phyloP scores from a whole-genome alignment of 2,797 vertebrate genomes.

The Xenopus petersii region DNA sequence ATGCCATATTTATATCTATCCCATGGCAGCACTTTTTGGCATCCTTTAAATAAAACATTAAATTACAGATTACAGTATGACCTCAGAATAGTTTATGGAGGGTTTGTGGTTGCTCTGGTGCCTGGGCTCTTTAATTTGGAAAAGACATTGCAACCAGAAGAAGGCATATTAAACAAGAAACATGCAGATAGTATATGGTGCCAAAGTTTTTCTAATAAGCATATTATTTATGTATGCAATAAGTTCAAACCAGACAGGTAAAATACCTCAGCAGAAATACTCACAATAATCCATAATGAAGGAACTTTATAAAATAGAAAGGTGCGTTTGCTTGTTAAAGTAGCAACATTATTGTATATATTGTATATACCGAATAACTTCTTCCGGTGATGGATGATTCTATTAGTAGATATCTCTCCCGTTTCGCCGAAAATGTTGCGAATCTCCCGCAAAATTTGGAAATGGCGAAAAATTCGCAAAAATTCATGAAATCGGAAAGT shows the following conservation, averaged over 20 bases:
- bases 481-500: too few relatives aligned
- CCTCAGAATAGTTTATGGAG: constrained; percentile 55
- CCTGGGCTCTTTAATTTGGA: constrained; percentile 57
- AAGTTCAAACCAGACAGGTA: too few relatives aligned
- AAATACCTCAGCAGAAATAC: background rate
- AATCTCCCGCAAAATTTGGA: too few relatives aligned
- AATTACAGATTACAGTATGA: constrained; percentile 57
- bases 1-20: constrained; percentile 28
- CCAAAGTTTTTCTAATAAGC: constrained; percentile 30
- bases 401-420: too few relatives aligned
- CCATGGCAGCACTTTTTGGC: constrained; percentile 16
- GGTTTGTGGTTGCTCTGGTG: constrained; percentile 53
- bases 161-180: constrained; percentile 50
- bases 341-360: too few relatives aligned
- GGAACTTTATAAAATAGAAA: too few relatives aligned
- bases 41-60: constrained; percentile 55
- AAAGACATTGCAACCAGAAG: constrained; percentile 47
- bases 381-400: too few relatives aligned
- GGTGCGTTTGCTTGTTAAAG: too few relatives aligned
- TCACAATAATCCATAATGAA: background rate
- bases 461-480: too few relatives aligned
- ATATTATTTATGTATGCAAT: constrained; percentile 19
- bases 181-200: constrained; percentile 49
- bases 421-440: too few relatives aligned
- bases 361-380: too few relatives aligned